Evolutionary conservation across 92 coral and sea anemone species (phyloP).

Genomic region (Desmophyllum pertusum): DNA sequence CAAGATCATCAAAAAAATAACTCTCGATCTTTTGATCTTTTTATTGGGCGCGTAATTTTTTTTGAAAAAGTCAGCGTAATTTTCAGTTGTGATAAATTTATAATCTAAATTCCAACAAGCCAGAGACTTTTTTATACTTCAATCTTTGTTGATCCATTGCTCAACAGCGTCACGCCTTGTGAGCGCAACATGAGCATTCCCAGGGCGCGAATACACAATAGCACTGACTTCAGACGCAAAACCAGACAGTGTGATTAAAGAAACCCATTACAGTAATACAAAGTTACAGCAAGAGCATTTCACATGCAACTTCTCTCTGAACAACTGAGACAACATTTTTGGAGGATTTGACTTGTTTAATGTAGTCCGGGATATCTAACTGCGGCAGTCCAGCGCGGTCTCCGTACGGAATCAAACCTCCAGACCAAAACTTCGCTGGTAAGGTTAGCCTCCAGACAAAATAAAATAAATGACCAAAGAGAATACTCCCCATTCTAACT

Average conservation of each 20-base stretch:
- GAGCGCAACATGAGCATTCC: too few relatives aligned
- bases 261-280: not conserved
- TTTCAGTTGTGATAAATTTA: not conserved
- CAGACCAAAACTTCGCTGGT: too few relatives aligned
- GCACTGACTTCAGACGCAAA: not conserved
- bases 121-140: not conserved
- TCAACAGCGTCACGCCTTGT: not conserved
- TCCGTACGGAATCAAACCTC: not conserved
- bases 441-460: too few relatives aligned
- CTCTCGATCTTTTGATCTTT: not conserved
- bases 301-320: not conserved
- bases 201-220: not conserved
- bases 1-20: not conserved
- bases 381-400: not conserved
- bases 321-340: too few relatives aligned
- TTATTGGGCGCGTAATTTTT: not conserved
- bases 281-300: not conserved
- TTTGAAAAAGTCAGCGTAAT: not conserved
- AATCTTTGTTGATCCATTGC: not conserved
- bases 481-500: too few relatives aligned
- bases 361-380: not conserved
- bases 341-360: not conserved
- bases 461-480: too few relatives aligned
- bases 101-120: not conserved
- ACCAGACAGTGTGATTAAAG: not conserved